These are phyloP conservation scores for Coecobrya sp. DNA, from an alignment of 2,888 invertebrate genomes.

Conservation along the genomic window DNA sequence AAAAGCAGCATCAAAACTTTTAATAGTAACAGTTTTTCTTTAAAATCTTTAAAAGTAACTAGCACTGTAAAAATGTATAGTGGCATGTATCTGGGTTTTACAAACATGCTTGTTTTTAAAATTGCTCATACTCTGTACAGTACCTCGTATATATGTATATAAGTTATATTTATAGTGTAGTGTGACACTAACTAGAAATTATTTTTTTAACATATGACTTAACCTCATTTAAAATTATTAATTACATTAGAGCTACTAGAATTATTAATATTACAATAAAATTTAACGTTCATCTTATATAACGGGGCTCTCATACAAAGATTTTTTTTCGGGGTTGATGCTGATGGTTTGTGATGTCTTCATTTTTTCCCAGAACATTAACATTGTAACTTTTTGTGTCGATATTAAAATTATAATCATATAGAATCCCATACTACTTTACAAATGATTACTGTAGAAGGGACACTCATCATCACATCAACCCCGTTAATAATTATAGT, in stretches of 20 bases:
- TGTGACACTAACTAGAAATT: not conserved
- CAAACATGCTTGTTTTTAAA: constrained; percentile 36
- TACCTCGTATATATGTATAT: constrained; percentile 74
- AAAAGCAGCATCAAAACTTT: constrained; percentile 45
- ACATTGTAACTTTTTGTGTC: not conserved
- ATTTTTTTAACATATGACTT: constrained; percentile 16
- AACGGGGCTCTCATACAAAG: constrained; percentile 61
- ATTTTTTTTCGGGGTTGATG: constrained; percentile 45
- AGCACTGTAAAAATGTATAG: constrained; percentile 60
- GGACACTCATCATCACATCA: constrained; percentile 70
- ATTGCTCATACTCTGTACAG: constrained; percentile 41
- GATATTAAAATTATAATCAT: not conserved
- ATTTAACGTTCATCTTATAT: constrained; percentile 60
- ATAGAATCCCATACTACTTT: constrained; percentile 60
- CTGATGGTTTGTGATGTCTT: constrained; percentile 36
- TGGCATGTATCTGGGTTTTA: constrained; percentile 39
- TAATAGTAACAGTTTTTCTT: constrained; percentile 45
- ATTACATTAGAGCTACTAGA: constrained; percentile 23
- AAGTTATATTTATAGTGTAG: constrained; percentile 35
- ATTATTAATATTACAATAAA: constrained; percentile 59
- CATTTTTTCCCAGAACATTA: not conserved
- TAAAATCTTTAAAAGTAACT: not conserved
- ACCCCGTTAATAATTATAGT: constrained; percentile 56
- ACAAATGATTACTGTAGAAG: constrained; percentile 70
- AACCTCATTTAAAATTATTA: too few species aligned